These are phyloP conservation scores for Barnardius zonarius DNA, from an alignment of 2,113 vertebrate species.

Conservation along the genomic window DNA sequence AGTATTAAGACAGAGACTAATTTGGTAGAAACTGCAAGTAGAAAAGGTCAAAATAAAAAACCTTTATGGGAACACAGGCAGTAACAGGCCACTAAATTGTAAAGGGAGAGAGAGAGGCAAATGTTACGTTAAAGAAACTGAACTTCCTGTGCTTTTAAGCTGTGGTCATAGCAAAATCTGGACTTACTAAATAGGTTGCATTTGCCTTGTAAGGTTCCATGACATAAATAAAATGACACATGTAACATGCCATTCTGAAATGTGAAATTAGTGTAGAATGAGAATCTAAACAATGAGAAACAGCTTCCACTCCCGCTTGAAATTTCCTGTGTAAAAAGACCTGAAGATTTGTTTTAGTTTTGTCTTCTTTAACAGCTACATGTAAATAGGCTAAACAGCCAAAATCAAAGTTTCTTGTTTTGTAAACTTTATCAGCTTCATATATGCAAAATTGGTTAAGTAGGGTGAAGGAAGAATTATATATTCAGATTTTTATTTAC, in stretches of 20 bases:
- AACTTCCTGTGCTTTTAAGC: conserved; percentile 64
- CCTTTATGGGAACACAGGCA: not conserved
- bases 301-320: conserved; percentile 63
- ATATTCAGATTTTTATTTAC: not conserved
- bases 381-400: not conserved
- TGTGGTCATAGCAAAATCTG: conserved; percentile 67
- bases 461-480: not conserved
- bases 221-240: conserved; percentile 74
- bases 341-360: conserved; percentile 43
- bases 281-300: conserved; percentile 73
- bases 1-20: not conserved
- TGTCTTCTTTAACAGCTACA: conserved; percentile 16
- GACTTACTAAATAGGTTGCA: conserved; percentile 70
- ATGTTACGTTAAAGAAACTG: conserved; percentile 57
- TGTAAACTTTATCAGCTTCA: not conserved
- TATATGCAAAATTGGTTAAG: not conserved
- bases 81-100: conserved; percentile 47
- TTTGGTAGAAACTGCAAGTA: not conserved
- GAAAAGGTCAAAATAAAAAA: conserved; percentile 31
- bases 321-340: conserved; percentile 55
- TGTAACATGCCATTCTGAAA: conserved; percentile 69
- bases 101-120: not conserved
- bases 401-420: conserved; percentile 4
- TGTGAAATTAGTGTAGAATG: conserved; percentile 59
- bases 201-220: conserved; percentile 44